Conservation (phyloP, 1,140 invertebrate species). For the Drosophila sturtevanti region DNA sequence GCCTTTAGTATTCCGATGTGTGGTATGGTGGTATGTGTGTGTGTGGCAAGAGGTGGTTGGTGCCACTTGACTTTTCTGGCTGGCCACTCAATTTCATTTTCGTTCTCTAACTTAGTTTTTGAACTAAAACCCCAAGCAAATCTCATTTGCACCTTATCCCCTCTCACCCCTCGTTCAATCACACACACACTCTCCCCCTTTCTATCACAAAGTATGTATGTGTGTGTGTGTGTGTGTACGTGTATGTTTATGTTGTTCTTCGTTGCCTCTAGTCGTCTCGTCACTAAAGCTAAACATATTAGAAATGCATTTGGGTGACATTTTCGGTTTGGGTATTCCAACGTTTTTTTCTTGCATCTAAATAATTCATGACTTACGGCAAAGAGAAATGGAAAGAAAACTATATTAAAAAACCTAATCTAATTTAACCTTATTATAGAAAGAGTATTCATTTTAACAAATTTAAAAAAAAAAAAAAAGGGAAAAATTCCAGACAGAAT, state of each 20-base stretch:
- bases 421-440: too few species aligned
- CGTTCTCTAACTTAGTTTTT: slow-evolving; percentile 33
- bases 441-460: too few species aligned
- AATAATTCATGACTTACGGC: slow-evolving; percentile 66
- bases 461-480: too few species aligned
- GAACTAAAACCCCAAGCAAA: slow-evolving; percentile 31
- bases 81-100: slow-evolving; percentile 51
- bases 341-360: slow-evolving; percentile 16
- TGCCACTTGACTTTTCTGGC: slow-evolving; percentile 12
- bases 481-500: too few species aligned
- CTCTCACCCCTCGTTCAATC: too few species aligned
- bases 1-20: background rate
- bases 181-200: background rate
- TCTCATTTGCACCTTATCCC: slow-evolving; percentile 69
- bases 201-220: background rate
- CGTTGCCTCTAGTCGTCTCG: background rate
- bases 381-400: background rate
- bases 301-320: slow-evolving; percentile 68
- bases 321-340: slow-evolving; percentile 18
- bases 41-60: background rate
- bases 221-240: background rate
- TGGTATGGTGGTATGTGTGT: background rate
- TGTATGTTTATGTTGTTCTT: background rate
- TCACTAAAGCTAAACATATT: slow-evolving; percentile 41
- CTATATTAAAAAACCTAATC: too few species aligned